These are phyloP conservation scores for Oeneis ivallda DNA, from an alignment of 2,888 invertebrate species.

Conservation along the genomic window DNA sequence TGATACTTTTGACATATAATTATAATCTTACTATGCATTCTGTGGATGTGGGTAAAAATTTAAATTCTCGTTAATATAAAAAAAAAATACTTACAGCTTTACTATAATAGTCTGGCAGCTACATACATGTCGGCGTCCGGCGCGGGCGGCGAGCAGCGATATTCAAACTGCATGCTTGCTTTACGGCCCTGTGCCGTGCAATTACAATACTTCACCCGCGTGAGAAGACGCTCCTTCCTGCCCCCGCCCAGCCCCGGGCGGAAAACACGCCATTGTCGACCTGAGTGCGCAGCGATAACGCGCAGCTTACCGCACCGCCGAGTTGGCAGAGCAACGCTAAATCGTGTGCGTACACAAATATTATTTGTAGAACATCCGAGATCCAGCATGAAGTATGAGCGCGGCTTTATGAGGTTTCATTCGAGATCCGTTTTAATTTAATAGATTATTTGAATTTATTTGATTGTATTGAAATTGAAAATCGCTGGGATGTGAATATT, in stretches of 20 bases:
- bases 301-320: not conserved
- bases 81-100: not conserved
- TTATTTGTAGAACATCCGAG: slow-evolving; percentile 51
- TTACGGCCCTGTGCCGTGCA: slow-evolving; percentile 56
- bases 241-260: not conserved
- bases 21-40: not conserved
- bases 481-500: slow-evolving; percentile 15
- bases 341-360: slow-evolving; percentile 51
- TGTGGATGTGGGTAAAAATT: not conserved
- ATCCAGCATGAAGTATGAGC: slow-evolving; percentile 31
- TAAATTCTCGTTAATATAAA: not conserved
- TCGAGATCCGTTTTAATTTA: slow-evolving; percentile 29
- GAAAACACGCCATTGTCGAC: slow-evolving; percentile 14
- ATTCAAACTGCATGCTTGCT: slow-evolving; percentile 53
- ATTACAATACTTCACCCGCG: slow-evolving; percentile 57
- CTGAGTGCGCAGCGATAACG: slow-evolving; percentile 3
- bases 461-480: slow-evolving; percentile 36
- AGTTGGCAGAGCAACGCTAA: slow-evolving; percentile 38
- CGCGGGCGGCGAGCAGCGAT: slow-evolving; percentile 44
- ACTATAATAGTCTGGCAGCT: slow-evolving; percentile 30
- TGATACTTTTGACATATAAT: too few species aligned
- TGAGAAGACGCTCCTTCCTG: slow-evolving; percentile 50
- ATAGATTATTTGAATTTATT: slow-evolving; percentile 35
- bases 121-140: slow-evolving; percentile 42
- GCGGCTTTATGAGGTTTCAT: slow-evolving; percentile 26